These are phyloP conservation scores for Lacerta bilineata DNA, from an alignment of 2,797 vertebrate genomes.

Conservation along the genomic window DNA sequence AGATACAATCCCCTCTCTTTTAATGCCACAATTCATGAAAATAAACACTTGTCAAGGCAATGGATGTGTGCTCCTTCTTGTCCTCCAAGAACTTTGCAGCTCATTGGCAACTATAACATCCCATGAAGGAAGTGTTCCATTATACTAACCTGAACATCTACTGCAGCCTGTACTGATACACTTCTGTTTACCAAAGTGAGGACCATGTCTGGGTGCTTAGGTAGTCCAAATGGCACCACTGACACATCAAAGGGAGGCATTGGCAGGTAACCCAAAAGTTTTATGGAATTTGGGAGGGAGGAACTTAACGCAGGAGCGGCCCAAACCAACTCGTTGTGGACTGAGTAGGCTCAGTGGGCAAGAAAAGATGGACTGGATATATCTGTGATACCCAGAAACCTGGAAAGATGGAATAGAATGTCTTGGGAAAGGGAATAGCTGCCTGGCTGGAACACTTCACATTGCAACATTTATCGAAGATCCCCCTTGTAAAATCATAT, in stretches of 20 bases:
- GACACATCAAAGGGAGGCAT: background rate
- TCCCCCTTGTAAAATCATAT: background rate
- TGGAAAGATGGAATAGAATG: too few species aligned
- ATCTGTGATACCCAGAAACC: background rate
- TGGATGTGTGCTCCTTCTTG: background rate
- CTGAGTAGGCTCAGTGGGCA: background rate
- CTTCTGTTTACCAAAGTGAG: background rate
- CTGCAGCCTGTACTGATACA: background rate
- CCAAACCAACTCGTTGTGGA: background rate
- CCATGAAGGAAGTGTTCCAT: background rate
- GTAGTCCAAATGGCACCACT: background rate
- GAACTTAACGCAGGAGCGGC: too few species aligned
- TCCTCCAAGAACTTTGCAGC: background rate
- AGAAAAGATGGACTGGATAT: background rate
- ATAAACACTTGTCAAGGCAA: background rate
- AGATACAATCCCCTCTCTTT: background rate
- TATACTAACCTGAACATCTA: constrained; percentile 19
- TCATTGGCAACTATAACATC: rapidly evolving
- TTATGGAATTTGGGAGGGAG: too few species aligned
- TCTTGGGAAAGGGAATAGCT: background rate
- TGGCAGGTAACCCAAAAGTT: too few species aligned
- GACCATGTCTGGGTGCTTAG: background rate
- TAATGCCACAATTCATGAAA: background rate
- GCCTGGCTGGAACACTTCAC: background rate
- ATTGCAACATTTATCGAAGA: background rate